Base-by-base conservation (phyloP, 2,797 vertebrate species). In the Rhabdophis nuchalis region DNA sequence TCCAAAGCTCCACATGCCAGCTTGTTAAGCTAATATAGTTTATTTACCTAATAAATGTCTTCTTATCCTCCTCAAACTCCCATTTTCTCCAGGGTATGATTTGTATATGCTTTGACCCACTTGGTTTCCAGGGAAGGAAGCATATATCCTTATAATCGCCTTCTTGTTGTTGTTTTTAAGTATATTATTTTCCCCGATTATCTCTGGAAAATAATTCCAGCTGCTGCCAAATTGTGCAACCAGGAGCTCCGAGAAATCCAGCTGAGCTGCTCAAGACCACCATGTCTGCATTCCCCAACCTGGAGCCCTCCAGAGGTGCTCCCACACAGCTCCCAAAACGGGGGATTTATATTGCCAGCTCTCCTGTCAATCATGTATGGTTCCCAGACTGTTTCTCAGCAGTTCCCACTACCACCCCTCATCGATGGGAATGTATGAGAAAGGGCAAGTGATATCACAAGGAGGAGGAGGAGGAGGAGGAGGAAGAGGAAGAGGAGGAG, bases 21-120 rank as follows among this genome's bases (percentile, higher is more conserved):
- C 91, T 94, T 86, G 88, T 87, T 93, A 77, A 32, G 29, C 32
- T 57, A 58, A 18, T 0, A 53, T 32, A 11, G 82, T 52, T 0
- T 25, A 54, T 90, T 94, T 93, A 90, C 92, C 91, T 91, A 90
- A 60, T 6, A 5, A 0, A 82, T 1, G 0, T 46, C 50, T 89
- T 92, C 57, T 88, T 91, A 86, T 27, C 91, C 89, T 91, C 90
- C 27, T 25, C 72, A 77, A 87, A 23, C 36, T 93, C 94, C 72
- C 29, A 14, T 72, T 91, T 82, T 54, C 23, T 57, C 91, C 53
- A n/a, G 82, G 1, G 5, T 20, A 13, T 27, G 56, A 61, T 36
- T 87, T 85, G n/a, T 52, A 12, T 92, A 36, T 61, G 0, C 0
- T 0, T 0, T 89, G 52, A 93, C 50, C 82, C 58, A 82, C 29